Conservation (phyloP, 2,113 vertebrate species). For the Galbula dea region DNA sequence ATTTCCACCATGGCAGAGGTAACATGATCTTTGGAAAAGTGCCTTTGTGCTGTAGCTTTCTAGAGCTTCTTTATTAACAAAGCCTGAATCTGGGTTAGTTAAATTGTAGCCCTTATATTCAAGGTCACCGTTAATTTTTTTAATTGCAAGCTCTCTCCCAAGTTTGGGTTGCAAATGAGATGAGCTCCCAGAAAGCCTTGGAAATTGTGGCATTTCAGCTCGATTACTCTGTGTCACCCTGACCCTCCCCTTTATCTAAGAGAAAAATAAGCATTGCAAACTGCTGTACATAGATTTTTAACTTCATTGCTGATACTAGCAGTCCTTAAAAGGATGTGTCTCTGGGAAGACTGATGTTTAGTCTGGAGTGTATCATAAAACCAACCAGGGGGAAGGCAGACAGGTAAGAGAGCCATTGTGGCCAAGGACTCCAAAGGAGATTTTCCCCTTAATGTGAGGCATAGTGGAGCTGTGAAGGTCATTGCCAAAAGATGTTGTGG, state of each 20-base stretch:
- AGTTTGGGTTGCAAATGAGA: conserved; percentile 4
- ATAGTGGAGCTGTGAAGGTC: neutral
- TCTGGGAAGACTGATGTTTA: neutral
- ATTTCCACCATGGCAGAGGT: neutral
- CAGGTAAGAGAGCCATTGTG: neutral
- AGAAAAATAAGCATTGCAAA: neutral
- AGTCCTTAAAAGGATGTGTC: neutral
- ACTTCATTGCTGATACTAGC: neutral
- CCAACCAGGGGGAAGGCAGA: neutral
- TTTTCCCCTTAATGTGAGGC: neutral
- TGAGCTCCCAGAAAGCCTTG: neutral
- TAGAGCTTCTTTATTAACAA: neutral
- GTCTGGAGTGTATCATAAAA: neutral
- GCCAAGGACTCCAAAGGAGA: neutral
- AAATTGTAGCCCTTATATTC: neutral
- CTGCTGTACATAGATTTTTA: neutral
- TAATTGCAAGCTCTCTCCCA: conserved; percentile 22
- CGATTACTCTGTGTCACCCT: neutral
- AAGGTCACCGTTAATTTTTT: conserved; percentile 33
- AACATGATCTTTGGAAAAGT: conserved; percentile 32
- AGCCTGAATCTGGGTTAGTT: neutral
- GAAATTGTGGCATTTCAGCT: neutral
- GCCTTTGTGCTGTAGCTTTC: neutral
- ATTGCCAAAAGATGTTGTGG: neutral
- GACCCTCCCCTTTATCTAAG: neutral